A percentile compares a stretch with the other conserved stretches of the same genome.
Evolutionary conservation across 2,888 invertebrate species (phyloP).

Genomic region (Thecophora atra): DNA sequence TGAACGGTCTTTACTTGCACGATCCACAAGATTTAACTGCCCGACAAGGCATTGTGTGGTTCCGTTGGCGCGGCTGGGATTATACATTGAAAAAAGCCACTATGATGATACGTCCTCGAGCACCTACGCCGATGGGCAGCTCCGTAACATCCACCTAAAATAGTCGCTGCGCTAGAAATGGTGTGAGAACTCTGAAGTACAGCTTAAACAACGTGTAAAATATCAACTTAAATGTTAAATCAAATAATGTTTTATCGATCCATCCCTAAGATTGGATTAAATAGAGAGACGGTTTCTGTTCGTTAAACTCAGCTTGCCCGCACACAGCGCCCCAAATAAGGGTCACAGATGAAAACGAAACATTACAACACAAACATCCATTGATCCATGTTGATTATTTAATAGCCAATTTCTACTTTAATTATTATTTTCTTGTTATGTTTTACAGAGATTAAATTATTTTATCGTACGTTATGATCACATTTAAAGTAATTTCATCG

Average conservation of each 20-base stretch:
- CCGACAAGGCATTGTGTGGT: slow-evolving; percentile 93
- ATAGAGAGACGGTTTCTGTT: slow-evolving; percentile 22
- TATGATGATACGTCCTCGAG: slow-evolving; percentile 88
- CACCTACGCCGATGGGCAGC: slow-evolving; percentile 57
- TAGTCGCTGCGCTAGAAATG: background rate
- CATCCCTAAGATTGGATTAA: slow-evolving; percentile 29
- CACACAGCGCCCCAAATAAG: slow-evolving; percentile 9
- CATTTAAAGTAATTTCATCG: slow-evolving; percentile 39
- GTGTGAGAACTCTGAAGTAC: slow-evolving; percentile 44
- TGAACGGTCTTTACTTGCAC: slow-evolving; percentile 88
- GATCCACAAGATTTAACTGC: slow-evolving; percentile 91
- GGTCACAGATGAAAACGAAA: slow-evolving; percentile 12
- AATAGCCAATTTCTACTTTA: slow-evolving; percentile 55
- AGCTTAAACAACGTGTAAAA: slow-evolving; percentile 40
- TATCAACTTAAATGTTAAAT: slow-evolving; percentile 30
- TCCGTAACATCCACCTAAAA: slow-evolving; percentile 50
- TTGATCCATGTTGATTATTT: slow-evolving; percentile 46
- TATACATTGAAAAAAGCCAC: slow-evolving; percentile 88
- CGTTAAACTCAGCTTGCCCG: background rate
- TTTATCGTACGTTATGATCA: slow-evolving; percentile 49
- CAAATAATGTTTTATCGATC: too few species aligned
- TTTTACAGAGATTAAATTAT: slow-evolving; percentile 60
- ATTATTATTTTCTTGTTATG: slow-evolving; percentile 55
- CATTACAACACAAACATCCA: slow-evolving; percentile 22
- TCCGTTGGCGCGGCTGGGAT: slow-evolving; percentile 95